Base-by-base conservation (phyloP, 92 coral and sea anemone genomes). In the Heteractis magnifica region DNA sequence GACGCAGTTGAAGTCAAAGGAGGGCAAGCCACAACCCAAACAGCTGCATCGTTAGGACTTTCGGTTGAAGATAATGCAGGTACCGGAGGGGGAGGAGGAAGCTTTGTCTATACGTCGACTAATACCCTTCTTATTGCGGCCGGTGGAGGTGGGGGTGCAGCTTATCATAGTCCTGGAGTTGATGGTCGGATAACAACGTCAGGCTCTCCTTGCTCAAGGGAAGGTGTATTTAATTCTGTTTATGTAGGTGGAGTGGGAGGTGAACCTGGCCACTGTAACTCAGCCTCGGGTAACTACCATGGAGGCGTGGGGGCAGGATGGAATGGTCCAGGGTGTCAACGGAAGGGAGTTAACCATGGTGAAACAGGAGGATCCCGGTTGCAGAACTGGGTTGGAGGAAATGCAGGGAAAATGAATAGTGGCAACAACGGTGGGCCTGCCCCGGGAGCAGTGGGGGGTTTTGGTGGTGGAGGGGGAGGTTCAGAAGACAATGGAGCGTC, bases 121-220 rank as follows among this genome's bases (percentile, higher is more conserved):
- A 75, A 86, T 23, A 72, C 56, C 6, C 87, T 92, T 15, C 78
- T 90, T 7, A 50, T 90, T 26, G 95, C 93, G 14, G 93, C 91
- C 52, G 93, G 95, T 83, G 95, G 95, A 77, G 95, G 95, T 15
- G 95, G 95, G 71, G 95, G 95, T 13, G 95, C 86, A 15, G 82
- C 90, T 50, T 82, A 56, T 3, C 93, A 93, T 18, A 90, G 81
- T 44, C 75, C 85, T 20, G 95, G 93, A 34, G 81, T 87, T 49
- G 88, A 84, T 74, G 95, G 95, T 52, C 89, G 72, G 85, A 14
- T 85, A 1, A 82, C 88, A 34, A 55, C 56, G 49, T 80, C 51
- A 73, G 95, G 93, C 3, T 13, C 88, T 11, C 74, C 79, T 53
- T 88, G 94, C 71, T 78, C 52, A 20, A 92, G 88, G 23, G 82